Evolutionary conservation across 2,797 vertebrate species (phyloP).

Genomic region (Miichthys miiuy): DNA sequence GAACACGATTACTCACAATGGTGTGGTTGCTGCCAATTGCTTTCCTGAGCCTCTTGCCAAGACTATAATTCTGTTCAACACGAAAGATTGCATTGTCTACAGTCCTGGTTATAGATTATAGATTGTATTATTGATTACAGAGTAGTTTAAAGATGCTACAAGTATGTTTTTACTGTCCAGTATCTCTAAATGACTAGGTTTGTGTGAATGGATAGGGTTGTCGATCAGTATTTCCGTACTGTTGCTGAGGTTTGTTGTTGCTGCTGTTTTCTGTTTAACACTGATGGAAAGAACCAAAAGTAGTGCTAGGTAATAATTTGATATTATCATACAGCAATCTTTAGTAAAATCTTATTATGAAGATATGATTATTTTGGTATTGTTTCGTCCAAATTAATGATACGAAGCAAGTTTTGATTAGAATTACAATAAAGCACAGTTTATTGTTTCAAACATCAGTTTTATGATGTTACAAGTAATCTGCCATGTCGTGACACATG

Average conservation of each 20-base stretch:
- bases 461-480: neutral
- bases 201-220: constrained; percentile 7
- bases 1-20: constrained; percentile 71
- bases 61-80: constrained; percentile 58
- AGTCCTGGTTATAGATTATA: constrained; percentile 29
- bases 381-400: neutral
- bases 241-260: neutral
- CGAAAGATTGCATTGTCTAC: constrained; percentile 34
- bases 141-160: constrained; percentile 27
- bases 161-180: constrained; percentile 5
- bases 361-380: neutral
- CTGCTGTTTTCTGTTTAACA: constrained; percentile 15
- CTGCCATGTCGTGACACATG: neutral
- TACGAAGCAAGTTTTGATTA: neutral
- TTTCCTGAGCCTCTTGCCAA: constrained; percentile 46
- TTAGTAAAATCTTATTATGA: neutral
- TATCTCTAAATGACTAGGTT: constrained; percentile 10
- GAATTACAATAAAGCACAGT: neutral
- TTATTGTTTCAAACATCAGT: neutral
- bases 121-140: constrained; percentile 10
- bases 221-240: neutral
- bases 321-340: neutral
- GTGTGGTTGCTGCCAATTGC: constrained; percentile 58
- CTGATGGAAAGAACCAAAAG: neutral
- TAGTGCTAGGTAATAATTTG: neutral